These are phyloP conservation scores for Epinephelus cyanopodus DNA, from an alignment of 2,113 vertebrate species.

Conservation along the genomic window DNA sequence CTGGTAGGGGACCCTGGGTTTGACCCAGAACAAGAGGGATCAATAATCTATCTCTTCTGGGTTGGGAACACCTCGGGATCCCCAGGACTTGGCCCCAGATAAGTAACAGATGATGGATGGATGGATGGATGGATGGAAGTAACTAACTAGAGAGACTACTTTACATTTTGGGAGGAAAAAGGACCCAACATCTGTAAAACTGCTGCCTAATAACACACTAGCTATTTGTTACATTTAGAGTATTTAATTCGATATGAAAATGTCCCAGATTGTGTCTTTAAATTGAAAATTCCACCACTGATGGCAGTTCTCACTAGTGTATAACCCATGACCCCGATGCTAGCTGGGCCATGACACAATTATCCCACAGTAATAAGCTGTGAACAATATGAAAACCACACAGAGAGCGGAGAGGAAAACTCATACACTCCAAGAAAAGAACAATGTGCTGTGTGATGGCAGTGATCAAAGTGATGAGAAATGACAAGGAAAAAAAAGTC, in stretches of 20 bases:
- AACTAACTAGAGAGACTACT: background rate
- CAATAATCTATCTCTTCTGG: background rate
- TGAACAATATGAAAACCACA: constrained; percentile 13
- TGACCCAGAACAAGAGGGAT: background rate
- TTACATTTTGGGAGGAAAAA: background rate
- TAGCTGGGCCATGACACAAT: constrained; percentile 35
- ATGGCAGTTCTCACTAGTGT: background rate
- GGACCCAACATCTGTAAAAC: background rate
- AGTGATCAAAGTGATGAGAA: background rate
- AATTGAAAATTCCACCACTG: background rate
- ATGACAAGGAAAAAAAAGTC: background rate
- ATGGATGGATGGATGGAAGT: background rate
- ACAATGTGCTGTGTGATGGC: constrained; percentile 19
- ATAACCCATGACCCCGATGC: constrained; percentile 40
- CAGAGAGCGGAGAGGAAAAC: background rate
- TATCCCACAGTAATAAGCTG: constrained; percentile 30
- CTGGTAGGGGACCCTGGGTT: background rate
- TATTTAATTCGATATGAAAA: background rate
- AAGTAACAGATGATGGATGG: background rate
- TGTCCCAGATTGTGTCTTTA: background rate
- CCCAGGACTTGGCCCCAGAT: background rate
- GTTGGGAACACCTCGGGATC: background rate
- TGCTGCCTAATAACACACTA: background rate
- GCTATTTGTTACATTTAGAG: background rate
- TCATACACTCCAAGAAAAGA: background rate